Conservation (phyloP, 2,797 vertebrate species). For the Chelidonichthys spinosus region DNA sequence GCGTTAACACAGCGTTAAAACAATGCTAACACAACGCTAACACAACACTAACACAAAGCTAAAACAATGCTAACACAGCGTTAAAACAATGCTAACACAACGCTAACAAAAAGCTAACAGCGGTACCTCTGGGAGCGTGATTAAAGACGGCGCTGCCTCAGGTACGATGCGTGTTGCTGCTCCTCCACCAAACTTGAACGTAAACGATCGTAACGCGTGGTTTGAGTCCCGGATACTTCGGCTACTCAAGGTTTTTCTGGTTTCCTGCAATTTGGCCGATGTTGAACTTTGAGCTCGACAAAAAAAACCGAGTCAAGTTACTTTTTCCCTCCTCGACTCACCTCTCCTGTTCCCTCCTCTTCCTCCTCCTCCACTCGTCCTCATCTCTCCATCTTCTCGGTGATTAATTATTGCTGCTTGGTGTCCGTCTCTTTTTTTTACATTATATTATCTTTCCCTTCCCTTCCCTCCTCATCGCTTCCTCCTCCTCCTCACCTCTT, state of each 20-base stretch:
- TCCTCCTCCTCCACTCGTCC: not conserved
- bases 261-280: slow-evolving; percentile 17
- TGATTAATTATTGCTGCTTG: slow-evolving; percentile 59
- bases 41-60: no score
- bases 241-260: not conserved
- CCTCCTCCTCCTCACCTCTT: slow-evolving; percentile 23
- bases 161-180: no score
- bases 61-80: no score
- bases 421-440: slow-evolving; percentile 55
- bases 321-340: not conserved
- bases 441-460: slow-evolving; percentile 42
- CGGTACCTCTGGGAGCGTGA: no score
- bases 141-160: no score
- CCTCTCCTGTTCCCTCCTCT: not conserved
- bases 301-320: not conserved
- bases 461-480: slow-evolving; percentile 26
- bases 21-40: no score
- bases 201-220: no score
- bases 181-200: no score
- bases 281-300: slow-evolving; percentile 37
- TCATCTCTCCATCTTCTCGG: slow-evolving; percentile 38
- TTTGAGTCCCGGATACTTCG: no score
- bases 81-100: no score
- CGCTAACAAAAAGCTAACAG: no score
- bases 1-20: no score